Evolutionary conservation across 1,140 invertebrate genomes (phyloP).

Genomic region (Drosophila sulfurigaster): DNA sequence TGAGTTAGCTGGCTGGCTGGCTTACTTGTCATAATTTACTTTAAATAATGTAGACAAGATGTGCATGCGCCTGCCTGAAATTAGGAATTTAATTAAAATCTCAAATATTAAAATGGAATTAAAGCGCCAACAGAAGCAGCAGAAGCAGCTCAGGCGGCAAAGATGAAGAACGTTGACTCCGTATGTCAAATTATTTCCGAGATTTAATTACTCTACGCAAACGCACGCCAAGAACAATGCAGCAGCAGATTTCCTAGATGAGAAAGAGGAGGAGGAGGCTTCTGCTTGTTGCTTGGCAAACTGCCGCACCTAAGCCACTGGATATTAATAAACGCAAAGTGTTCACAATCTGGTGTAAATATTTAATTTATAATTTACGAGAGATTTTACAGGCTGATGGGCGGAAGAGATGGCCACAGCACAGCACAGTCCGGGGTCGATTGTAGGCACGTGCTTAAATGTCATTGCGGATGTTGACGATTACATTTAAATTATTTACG

Average conservation of each 20-base stretch:
- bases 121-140: constrained; percentile 40
- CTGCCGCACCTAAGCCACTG: constrained; percentile 64
- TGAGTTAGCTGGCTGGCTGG: constrained; percentile 45
- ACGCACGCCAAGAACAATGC: constrained; percentile 23
- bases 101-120: constrained; percentile 70
- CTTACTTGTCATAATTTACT: constrained; percentile 52
- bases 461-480: constrained; percentile 77
- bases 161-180: constrained; percentile 47
- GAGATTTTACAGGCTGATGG: constrained; percentile 51
- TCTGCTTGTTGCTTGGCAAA: constrained; percentile 41
- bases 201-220: constrained; percentile 63
- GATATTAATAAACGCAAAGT: constrained; percentile 74
- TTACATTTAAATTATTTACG: constrained; percentile 81
- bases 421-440: constrained; percentile 25
- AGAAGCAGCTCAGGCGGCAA: background rate
- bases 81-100: constrained; percentile 71
- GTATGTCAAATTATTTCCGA: constrained; percentile 61
- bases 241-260: constrained; percentile 10
- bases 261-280: background rate
- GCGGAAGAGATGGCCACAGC: background rate
- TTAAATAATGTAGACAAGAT: constrained; percentile 58
- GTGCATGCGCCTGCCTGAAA: constrained; percentile 48
- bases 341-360: constrained; percentile 74
- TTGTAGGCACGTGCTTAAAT: constrained; percentile 71
- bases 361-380: constrained; percentile 80